Conservation (phyloP, 2,797 vertebrate species). For the Rousettus madagascariensis region DNA sequence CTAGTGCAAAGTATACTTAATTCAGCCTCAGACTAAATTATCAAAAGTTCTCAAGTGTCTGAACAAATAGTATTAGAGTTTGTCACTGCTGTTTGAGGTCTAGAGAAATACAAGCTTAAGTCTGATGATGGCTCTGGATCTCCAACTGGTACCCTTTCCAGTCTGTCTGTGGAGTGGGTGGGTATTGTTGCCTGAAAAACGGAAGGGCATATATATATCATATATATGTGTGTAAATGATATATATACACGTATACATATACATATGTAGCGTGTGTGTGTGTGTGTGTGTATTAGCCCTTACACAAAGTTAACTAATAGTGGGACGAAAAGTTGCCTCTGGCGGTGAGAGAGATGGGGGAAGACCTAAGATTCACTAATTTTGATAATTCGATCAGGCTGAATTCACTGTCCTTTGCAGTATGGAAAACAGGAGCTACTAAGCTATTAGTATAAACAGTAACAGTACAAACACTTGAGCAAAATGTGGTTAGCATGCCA, state of each 20-base stretch:
- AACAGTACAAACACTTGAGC: not conserved
- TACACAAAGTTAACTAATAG: not conserved
- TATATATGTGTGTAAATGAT: too few relatives aligned
- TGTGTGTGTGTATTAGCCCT: not conserved
- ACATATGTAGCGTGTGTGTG: too few relatives aligned
- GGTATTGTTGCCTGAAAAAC: not conserved
- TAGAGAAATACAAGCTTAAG: not conserved
- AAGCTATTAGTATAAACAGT: not conserved
- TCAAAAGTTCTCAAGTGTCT: not conserved
- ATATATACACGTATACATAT: too few relatives aligned
- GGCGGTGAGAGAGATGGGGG: not conserved
- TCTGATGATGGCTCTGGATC: not conserved
- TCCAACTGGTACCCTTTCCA: not conserved
- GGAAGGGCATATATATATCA: too few relatives aligned
- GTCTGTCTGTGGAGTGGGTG: not conserved
- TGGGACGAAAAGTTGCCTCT: not conserved
- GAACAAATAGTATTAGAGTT: not conserved
- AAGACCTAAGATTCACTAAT: too few relatives aligned
- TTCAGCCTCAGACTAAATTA: not conserved
- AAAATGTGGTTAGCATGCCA: not conserved
- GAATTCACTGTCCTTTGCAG: not conserved
- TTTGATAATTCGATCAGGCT: not conserved
- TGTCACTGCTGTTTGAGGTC: not conserved
- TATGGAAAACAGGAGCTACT: not conserved
- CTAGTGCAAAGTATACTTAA: not conserved